Conservation (phyloP, 2,797 vertebrate genomes). For the Spinibarbus caldwelli region DNA sequence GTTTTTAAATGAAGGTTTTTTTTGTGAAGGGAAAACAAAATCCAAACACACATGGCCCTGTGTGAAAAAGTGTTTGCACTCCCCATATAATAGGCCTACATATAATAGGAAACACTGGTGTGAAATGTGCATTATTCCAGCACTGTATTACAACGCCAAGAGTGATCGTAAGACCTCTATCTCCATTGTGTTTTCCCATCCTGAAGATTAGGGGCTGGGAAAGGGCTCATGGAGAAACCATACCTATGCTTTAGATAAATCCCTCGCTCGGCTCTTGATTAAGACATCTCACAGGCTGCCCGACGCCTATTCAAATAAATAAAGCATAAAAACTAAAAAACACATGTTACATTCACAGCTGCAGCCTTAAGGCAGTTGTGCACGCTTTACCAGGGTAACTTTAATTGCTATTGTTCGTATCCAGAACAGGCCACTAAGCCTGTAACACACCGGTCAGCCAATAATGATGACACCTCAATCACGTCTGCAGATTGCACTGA, state of each 20-base stretch:
- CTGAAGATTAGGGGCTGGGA: constrained; percentile 39
- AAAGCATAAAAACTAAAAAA: constrained; percentile 35
- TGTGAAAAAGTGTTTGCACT: too few species aligned
- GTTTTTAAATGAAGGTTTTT: too few species aligned
- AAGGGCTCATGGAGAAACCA: constrained; percentile 37
- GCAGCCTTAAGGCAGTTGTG: constrained; percentile 34
- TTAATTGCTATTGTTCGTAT: constrained; percentile 55
- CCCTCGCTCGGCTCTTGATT: constrained; percentile 39
- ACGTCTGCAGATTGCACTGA: constrained; percentile 59
- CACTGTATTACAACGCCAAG: neutral
- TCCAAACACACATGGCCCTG: too few species aligned
- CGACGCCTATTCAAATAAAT: constrained; percentile 27
- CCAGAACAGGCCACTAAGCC: constrained; percentile 48
- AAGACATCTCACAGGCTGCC: constrained; percentile 32
- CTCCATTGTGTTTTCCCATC: constrained; percentile 36
- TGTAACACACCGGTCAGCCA: constrained; percentile 62
- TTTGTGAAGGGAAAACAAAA: too few species aligned
- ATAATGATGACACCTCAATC: constrained; percentile 68
- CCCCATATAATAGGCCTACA: neutral
- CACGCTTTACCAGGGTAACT: constrained; percentile 22
- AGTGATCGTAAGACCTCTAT: constrained; percentile 24
- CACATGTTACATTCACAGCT: neutral
- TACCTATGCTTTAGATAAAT: constrained; percentile 46
- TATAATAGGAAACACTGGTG: neutral
- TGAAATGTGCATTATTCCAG: constrained; percentile 12